Conservation (phyloP, 1,140 invertebrate species). For the Hormaphis cornu region DNA sequence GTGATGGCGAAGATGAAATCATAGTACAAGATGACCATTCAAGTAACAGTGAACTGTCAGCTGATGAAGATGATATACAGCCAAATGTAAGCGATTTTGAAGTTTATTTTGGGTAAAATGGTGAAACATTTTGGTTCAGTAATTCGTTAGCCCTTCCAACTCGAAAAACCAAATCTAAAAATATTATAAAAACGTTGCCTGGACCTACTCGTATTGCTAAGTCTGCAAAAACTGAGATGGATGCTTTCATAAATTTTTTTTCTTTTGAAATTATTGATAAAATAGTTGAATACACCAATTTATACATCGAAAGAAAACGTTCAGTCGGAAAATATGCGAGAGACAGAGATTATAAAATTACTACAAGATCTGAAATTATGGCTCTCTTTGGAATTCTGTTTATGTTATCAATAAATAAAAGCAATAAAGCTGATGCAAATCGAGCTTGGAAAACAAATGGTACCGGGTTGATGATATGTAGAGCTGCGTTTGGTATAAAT, state of each 20-base stretch:
- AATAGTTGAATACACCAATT: constrained; percentile 33
- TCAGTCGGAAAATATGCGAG: not conserved
- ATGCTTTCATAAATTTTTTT: constrained; percentile 1
- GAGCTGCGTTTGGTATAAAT: constrained; percentile 34
- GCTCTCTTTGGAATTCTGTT: constrained; percentile 14
- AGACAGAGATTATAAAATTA: constrained; percentile 30
- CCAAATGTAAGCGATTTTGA: not conserved
- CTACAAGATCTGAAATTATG: constrained; percentile 31
- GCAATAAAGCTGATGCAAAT: constrained; percentile 34
- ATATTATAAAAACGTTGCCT: not conserved
- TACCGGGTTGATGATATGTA: constrained; percentile 36
- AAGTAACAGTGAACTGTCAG: not conserved
- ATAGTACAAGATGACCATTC: not conserved
- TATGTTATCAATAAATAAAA: constrained; percentile 36
- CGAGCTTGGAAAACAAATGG: constrained; percentile 39
- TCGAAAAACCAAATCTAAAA: not conserved
- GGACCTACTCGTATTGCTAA: not conserved
- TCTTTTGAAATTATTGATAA: constrained; percentile 19
- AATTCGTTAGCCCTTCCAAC: not conserved
- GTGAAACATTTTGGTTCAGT: constrained; percentile 3
- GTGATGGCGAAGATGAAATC: not conserved
- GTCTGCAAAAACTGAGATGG: not conserved
- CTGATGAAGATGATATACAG: not conserved
- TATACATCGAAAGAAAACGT: not conserved
- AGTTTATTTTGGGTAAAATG: not conserved